Conservation (phyloP, 2,797 vertebrate species). For the Spondyliosoma cantharus region DNA sequence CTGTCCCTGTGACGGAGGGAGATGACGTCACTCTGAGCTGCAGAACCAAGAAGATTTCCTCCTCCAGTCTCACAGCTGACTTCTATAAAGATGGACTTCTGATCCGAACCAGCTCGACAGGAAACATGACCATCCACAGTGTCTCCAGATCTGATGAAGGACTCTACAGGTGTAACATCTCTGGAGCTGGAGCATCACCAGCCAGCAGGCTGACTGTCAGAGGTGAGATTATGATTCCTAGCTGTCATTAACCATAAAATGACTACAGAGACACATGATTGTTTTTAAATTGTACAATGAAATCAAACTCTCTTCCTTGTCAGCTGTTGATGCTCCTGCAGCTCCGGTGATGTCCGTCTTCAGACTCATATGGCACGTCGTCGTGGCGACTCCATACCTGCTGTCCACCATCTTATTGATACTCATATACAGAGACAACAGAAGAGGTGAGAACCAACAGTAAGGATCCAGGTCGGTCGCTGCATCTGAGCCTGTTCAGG, state of each 20-base stretch:
- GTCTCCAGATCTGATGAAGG: too few species aligned
- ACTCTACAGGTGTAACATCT: not conserved
- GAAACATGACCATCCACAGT: too few species aligned
- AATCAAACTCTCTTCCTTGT: not conserved
- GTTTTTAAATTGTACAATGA: not conserved
- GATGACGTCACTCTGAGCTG: conserved; percentile 23
- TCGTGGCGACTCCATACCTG: conserved; percentile 1
- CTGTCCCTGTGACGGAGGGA: not conserved
- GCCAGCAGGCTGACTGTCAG: not conserved
- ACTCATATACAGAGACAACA: conserved; percentile 4
- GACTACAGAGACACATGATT: too few species aligned
- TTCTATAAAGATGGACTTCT: too few species aligned
- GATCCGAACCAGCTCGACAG: too few species aligned
- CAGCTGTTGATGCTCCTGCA: not conserved
- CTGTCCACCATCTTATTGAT: not conserved
- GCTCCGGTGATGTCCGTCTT: not conserved
- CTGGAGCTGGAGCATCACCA: not conserved
- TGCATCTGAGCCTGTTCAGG: not conserved
- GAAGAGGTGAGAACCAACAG: conserved; percentile 1
- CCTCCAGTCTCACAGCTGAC: not conserved
- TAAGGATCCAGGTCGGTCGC: too few species aligned
- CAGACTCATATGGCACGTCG: too few species aligned
- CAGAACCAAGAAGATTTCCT: rapidly evolving
- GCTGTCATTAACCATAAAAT: not conserved
- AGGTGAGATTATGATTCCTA: conserved; percentile 28